Percentiles rank a stretch among this genome's conserved stretches.
Conservation (phyloP, 2,888 invertebrate genomes). For the Chymomyza caudatula region DNA sequence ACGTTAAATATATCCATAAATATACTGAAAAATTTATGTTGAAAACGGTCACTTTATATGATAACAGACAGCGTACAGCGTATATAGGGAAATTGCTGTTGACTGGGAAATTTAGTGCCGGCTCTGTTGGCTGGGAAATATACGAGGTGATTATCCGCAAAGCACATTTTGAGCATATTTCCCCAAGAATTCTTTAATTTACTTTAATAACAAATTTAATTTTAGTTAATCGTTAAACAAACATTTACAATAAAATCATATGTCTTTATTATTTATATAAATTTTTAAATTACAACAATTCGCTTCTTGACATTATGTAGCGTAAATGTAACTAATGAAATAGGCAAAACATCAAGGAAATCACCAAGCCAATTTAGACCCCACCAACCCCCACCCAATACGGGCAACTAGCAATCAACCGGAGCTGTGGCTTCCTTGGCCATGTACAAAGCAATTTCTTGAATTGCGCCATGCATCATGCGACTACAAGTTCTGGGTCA, state of each 20-base stretch:
- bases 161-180: neutral
- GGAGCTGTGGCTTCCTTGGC: constrained; percentile 1
- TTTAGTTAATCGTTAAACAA: neutral
- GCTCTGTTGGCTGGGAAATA: neutral
- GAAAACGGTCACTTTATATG: neutral
- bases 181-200: neutral
- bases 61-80: neutral
- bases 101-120: neutral
- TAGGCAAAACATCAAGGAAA: constrained; percentile 28
- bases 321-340: neutral
- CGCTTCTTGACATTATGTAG: neutral
- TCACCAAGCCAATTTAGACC: neutral
- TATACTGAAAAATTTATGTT: neutral
- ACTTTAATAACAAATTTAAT: too few species aligned
- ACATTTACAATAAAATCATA: neutral
- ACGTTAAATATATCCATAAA: neutral
- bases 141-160: neutral
- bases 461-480: neutral
- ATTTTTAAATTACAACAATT: neutral
- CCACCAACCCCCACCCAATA: neutral
- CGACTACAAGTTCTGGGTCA: constrained; percentile 62
- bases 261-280: too few species aligned
- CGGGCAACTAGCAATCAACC: neutral
- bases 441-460: constrained; percentile 7
- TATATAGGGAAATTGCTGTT: neutral